Percentiles rank a stretch among this genome's conserved stretches.
phyloP scores from a whole-genome alignment of 1,140 invertebrate species.

The Liolophura sinensis region DNA sequence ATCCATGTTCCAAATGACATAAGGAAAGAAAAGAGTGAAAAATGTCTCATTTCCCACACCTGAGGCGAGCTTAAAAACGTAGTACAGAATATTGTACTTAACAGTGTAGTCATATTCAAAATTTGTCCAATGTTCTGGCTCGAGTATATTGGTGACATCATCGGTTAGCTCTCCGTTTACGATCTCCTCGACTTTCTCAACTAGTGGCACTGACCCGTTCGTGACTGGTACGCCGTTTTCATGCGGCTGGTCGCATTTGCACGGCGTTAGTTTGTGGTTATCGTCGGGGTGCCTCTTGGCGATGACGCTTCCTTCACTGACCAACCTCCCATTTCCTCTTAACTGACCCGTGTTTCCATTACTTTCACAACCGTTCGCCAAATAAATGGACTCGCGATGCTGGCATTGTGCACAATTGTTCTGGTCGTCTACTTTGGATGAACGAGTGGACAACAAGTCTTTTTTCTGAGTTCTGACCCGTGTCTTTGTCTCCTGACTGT shows the following conservation, averaged over 20 bases:
- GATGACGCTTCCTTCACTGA: too few species aligned
- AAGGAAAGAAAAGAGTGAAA: constrained; percentile 84
- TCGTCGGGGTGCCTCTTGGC: neutral
- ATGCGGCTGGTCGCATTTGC: neutral
- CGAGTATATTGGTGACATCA: neutral
- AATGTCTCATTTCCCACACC: constrained; percentile 86
- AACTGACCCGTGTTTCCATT: neutral
- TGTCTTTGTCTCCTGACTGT: neutral
- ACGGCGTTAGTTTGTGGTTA: neutral
- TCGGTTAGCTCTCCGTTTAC: neutral
- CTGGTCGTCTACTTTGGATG: neutral
- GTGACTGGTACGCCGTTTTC: neutral
- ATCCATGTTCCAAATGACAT: constrained; percentile 87
- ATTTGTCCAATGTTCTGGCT: neutral
- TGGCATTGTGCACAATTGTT: neutral
- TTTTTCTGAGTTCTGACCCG: neutral
- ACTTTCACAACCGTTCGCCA: neutral
- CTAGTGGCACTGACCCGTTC: neutral
- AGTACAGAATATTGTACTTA: constrained; percentile 83
- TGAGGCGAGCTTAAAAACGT: constrained; percentile 81
- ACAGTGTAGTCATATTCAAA: constrained; percentile 61
- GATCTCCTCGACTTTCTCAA: neutral
- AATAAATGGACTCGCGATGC: neutral
- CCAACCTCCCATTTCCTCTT: too few species aligned
- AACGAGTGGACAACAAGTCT: neutral